phyloP scores from a whole-genome alignment of 1,140 invertebrate species.

The Sycophaga agraensis region DNA sequence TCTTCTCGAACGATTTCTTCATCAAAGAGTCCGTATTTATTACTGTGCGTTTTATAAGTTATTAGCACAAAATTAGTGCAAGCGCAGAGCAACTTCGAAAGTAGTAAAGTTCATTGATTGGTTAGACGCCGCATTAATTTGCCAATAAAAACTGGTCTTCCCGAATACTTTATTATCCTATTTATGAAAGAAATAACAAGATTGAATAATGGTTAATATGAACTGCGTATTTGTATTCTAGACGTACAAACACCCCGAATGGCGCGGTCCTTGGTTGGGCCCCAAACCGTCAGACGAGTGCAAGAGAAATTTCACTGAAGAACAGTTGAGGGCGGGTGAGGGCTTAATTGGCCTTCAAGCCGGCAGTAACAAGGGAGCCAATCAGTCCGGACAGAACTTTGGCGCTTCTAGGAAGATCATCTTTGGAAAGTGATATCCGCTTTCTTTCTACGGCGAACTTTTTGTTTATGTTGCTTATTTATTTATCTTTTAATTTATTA shows the following conservation, averaged over 20 bases:
- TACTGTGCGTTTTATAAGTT: no score
- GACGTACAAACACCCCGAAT: constrained; percentile 89
- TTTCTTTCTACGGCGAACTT: background rate
- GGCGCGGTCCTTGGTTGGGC: constrained; percentile 83
- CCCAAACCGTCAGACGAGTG: constrained; percentile 89
- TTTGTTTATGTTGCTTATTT: background rate
- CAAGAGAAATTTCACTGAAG: constrained; percentile 88
- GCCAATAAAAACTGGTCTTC: no score
- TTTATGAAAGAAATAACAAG: no score
- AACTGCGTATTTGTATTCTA: constrained; percentile 45
- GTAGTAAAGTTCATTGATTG: no score
- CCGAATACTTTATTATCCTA: no score
- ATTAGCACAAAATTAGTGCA: no score
- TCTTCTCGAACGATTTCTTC: no score
- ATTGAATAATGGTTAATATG: no score
- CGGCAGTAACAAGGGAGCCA: constrained; percentile 94
- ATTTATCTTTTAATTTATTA: background rate
- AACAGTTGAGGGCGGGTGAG: constrained; percentile 87
- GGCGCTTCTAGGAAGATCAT: constrained; percentile 89
- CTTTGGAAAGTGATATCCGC: constrained; percentile 71
- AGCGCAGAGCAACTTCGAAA: no score
- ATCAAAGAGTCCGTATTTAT: no score
- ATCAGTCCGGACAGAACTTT: constrained; percentile 89
- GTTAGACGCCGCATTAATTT: no score
- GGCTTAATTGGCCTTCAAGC: constrained; percentile 91